A percentile compares a stretch with the other conserved stretches of the same genome.
phyloP scores from a whole-genome alignment of 1,140 invertebrate species.

The Trichomalopsis sarcophagae region DNA sequence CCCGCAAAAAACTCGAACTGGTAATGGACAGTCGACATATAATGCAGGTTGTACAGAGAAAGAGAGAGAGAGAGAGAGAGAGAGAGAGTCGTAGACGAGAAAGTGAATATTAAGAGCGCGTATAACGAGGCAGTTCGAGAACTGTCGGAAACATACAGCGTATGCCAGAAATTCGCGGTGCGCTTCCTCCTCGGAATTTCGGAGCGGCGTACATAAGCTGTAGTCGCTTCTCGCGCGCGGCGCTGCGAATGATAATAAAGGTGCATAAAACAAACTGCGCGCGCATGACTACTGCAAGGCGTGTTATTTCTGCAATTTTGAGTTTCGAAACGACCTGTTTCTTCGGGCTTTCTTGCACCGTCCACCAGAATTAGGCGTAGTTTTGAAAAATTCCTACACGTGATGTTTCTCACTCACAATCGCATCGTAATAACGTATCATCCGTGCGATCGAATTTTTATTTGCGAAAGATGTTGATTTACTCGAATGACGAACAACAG shows the following conservation, averaged over 20 bases:
- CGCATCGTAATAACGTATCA: too few relatives aligned
- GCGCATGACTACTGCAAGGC: neutral
- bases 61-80: too few relatives aligned
- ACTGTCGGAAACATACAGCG: neutral
- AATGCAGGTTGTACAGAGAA: too few relatives aligned
- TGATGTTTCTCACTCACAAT: too few relatives aligned
- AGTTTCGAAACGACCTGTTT: neutral
- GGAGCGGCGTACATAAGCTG: neutral
- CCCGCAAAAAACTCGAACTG: too few relatives aligned
- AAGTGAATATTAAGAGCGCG: slow-evolving; percentile 28
- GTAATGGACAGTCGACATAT: too few relatives aligned
- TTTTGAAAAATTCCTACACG: too few relatives aligned
- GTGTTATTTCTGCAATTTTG: slow-evolving; percentile 3
- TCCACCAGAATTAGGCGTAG: too few relatives aligned
- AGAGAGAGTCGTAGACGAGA: neutral
- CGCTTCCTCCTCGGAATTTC: slow-evolving; percentile 4
- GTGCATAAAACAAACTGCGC: neutral
- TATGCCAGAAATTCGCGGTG: slow-evolving; percentile 4
- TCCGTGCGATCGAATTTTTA: too few relatives aligned
- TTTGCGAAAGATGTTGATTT: too few relatives aligned
- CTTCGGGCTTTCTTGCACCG: neutral
- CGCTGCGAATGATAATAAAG: slow-evolving; percentile 7
- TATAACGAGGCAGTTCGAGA: slow-evolving; percentile 14
- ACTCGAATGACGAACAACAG: too few relatives aligned
- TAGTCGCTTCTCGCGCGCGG: neutral